phyloP scores from a whole-genome alignment of 2,113 vertebrate species.

The Carassius carassius region DNA sequence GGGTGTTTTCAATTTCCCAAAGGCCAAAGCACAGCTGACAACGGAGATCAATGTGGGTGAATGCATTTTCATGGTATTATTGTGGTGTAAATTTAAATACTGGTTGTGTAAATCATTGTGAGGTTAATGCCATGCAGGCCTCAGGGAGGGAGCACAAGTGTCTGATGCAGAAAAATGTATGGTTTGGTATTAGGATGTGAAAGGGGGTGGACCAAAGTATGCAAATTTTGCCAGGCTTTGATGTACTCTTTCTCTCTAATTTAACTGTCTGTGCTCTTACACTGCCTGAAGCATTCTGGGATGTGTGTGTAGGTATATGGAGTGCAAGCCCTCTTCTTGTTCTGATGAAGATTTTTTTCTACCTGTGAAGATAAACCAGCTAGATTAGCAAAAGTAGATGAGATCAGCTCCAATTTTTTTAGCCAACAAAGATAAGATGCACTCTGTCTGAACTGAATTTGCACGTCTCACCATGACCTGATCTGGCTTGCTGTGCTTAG shows the following conservation, averaged over 20 bases:
- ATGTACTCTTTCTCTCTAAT: background rate
- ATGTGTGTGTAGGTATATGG: background rate
- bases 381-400: slow-evolving; percentile 23
- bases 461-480: slow-evolving; percentile 1
- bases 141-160: background rate
- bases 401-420: slow-evolving; percentile 27
- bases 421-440: slow-evolving; percentile 25
- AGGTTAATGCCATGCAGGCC: background rate
- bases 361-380: slow-evolving; percentile 7
- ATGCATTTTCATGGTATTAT: slow-evolving; percentile 28
- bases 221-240: background rate
- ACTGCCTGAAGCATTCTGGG: background rate
- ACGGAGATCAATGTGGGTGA: slow-evolving; percentile 22
- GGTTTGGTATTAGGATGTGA: background rate
- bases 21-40: background rate
- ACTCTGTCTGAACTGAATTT: slow-evolving; percentile 26
- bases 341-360: background rate
- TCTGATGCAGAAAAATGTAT: background rate
- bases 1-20: slow-evolving; percentile 37
- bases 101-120: slow-evolving; percentile 15
- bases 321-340: slow-evolving; percentile 1
- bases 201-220: background rate
- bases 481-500: slow-evolving; percentile 15
- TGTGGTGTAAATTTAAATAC: slow-evolving; percentile 33
- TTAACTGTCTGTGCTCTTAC: background rate